These are phyloP conservation scores for Lota lota DNA, from an alignment of 2,113 vertebrate genomes.

Conservation along the genomic window DNA sequence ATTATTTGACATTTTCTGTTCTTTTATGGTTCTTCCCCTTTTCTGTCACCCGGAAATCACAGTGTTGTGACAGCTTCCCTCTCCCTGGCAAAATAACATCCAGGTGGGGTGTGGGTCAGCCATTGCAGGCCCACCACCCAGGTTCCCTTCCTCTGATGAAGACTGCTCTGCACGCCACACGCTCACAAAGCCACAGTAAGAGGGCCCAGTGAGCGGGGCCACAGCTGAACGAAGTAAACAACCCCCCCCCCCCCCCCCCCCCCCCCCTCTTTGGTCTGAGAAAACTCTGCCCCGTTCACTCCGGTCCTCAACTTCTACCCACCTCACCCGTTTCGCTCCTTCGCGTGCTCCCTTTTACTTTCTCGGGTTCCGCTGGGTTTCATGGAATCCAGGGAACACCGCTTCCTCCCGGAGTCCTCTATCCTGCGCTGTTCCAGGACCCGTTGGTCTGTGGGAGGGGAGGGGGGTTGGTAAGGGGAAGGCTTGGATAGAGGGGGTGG, in stretches of 20 bases:
- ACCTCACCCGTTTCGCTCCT: not conserved
- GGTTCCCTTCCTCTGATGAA: not conserved
- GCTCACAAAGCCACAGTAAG: no score
- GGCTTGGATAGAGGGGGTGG: constrained; percentile 4
- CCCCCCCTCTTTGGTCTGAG: constrained; percentile 27
- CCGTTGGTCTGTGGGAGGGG: constrained; percentile 29
- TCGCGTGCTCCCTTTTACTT: constrained; percentile 18
- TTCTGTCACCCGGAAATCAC: constrained; percentile 43
- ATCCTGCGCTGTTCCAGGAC: constrained; percentile 29
- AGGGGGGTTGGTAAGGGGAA: constrained; percentile 45
- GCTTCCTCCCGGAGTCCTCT: constrained; percentile 50
- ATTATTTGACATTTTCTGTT: constrained; percentile 58
- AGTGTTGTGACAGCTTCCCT: constrained; percentile 75
- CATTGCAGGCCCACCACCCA: constrained; percentile 31
- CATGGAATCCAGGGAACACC: constrained; percentile 52
- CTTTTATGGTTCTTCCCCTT: constrained; percentile 45
- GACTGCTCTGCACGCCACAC: no score
- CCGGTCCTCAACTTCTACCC: not conserved
- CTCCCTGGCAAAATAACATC: constrained; percentile 74
- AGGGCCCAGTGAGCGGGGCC: no score
- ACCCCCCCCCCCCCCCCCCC: no score
- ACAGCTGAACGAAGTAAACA: no score
- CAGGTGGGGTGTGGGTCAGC: constrained; percentile 60
- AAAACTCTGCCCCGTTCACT: constrained; percentile 17
- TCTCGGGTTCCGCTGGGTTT: constrained; percentile 49